A percentile compares a stretch with the other conserved stretches of the same genome.
Conservation (phyloP, 2,888 invertebrate species). For the Baccha elongata region DNA sequence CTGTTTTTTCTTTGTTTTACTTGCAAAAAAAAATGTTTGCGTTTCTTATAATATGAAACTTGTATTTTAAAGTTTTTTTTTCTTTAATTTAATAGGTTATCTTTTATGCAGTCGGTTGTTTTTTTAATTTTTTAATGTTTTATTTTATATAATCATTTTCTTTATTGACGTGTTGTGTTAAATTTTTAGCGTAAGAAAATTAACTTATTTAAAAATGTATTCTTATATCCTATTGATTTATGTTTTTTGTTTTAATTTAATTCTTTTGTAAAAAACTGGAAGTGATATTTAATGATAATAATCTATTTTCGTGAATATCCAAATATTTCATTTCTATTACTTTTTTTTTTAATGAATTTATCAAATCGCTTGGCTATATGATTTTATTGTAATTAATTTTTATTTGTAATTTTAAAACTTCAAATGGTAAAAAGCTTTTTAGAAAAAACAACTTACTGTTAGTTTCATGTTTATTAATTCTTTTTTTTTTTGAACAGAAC, state of each 20-base stretch:
- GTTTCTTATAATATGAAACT: slow-evolving; percentile 53
- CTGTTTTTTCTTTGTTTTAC: slow-evolving; percentile 27
- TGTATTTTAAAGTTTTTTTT: slow-evolving; percentile 24
- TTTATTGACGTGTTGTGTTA: slow-evolving; percentile 65
- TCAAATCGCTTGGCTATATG: slow-evolving; percentile 70
- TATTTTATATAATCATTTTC: slow-evolving; percentile 29
- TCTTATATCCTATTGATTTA: slow-evolving; percentile 45
- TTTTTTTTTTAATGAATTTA: slow-evolving; percentile 40
- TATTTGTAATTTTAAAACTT: slow-evolving; percentile 28
- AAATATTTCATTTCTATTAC: slow-evolving; percentile 20
- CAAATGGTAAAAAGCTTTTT: slow-evolving; percentile 41
- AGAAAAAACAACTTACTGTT: not conserved
- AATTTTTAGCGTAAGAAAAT: slow-evolving; percentile 66
- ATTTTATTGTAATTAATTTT: not conserved
- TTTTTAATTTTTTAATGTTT: slow-evolving; percentile 27
- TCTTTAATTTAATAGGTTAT: slow-evolving; percentile 46
- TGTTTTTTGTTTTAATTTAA: slow-evolving; percentile 21
- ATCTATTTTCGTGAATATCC: slow-evolving; percentile 40
- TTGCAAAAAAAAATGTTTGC: slow-evolving; percentile 23
- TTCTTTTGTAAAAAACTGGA: slow-evolving; percentile 46
- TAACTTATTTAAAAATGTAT: slow-evolving; percentile 57
- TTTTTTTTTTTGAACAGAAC: not conserved
- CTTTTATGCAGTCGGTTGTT: slow-evolving; percentile 63
- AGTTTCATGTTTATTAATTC: not conserved
- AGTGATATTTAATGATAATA: slow-evolving; percentile 46